Evolutionary conservation across 1,140 invertebrate genomes (phyloP).

Genomic region (Bombus sylvicola): DNA sequence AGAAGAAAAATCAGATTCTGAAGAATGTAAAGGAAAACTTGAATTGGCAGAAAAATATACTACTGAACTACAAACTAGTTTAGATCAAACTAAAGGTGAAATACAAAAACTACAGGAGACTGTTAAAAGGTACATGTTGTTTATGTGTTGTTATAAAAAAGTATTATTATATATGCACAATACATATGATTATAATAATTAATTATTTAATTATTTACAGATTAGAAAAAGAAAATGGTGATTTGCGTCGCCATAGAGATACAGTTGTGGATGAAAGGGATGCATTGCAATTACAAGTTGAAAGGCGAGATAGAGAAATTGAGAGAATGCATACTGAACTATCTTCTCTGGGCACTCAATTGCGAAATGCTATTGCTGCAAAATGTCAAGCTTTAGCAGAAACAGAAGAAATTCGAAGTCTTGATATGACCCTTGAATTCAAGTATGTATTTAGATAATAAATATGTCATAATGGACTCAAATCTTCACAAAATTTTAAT

Average conservation of each 20-base stretch:
- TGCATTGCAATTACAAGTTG: conserved; percentile 86
- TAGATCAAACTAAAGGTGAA: conserved; percentile 85
- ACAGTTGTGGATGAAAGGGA: conserved; percentile 88
- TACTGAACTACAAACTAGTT: conserved; percentile 85
- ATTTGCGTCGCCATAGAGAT: conserved; percentile 85
- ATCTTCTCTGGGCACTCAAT: conserved; percentile 85
- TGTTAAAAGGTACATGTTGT: conserved; percentile 73
- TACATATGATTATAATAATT: not conserved
- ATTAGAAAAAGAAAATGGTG: conserved; percentile 83
- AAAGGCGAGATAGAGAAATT: conserved; percentile 87
- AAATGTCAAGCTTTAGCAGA: conserved; percentile 93
- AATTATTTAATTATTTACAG: conserved; percentile 68
- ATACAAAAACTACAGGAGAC: conserved; percentile 86
- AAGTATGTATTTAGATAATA: conserved; percentile 78
- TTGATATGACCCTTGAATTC: conserved; percentile 90
- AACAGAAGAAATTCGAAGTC: conserved; percentile 90
- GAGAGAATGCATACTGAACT: conserved; percentile 87
- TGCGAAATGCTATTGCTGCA: conserved; percentile 87
- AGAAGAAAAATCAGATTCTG: conserved; percentile 85
- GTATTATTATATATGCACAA: not conserved
- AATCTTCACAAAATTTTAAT: not conserved
- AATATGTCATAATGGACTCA: not conserved
- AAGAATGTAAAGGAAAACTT: conserved; percentile 86
- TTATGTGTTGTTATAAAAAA: not conserved
- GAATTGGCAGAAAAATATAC: conserved; percentile 85